phyloP scores from a whole-genome alignment of 2,888 invertebrate genomes.

The Aleiodes alternator region DNA sequence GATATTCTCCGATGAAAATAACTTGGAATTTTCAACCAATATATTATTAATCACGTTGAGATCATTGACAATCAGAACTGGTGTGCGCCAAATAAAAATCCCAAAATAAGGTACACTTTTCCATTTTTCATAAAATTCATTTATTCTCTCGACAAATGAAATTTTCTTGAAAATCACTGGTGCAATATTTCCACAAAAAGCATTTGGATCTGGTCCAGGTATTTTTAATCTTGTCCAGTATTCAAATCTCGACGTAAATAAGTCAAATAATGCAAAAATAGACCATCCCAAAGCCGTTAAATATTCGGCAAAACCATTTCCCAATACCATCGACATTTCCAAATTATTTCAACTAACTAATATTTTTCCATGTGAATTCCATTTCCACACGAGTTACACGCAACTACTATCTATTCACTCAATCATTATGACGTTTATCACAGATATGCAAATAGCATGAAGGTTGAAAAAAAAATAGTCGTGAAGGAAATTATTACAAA shows the following conservation, averaged over 20 bases:
- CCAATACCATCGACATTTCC: too few species aligned
- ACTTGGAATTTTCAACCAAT: neutral
- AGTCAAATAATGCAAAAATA: neutral
- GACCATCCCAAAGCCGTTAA: too few species aligned
- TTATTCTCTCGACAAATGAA: neutral
- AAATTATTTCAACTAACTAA: too few species aligned
- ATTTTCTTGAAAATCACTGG: neutral
- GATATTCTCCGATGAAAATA: neutral
- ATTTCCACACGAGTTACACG: too few species aligned
- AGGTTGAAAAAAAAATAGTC: too few species aligned
- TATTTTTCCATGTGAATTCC: too few species aligned
- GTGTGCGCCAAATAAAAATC: neutral
- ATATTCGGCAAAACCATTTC: too few species aligned
- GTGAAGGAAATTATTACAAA: too few species aligned
- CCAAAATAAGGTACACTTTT: neutral
- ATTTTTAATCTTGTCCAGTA: neutral
- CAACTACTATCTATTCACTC: too few species aligned
- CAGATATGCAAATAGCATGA: too few species aligned
- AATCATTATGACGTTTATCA: too few species aligned
- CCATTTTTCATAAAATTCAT: conserved; percentile 4
- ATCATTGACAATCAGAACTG: conserved; percentile 6
- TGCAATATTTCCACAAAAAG: neutral
- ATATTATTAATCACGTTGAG: neutral
- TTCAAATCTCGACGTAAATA: neutral
- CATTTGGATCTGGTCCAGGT: neutral